These are phyloP conservation scores for Agelastica alni DNA, from an alignment of 2,888 invertebrate species.

Conservation along the genomic window DNA sequence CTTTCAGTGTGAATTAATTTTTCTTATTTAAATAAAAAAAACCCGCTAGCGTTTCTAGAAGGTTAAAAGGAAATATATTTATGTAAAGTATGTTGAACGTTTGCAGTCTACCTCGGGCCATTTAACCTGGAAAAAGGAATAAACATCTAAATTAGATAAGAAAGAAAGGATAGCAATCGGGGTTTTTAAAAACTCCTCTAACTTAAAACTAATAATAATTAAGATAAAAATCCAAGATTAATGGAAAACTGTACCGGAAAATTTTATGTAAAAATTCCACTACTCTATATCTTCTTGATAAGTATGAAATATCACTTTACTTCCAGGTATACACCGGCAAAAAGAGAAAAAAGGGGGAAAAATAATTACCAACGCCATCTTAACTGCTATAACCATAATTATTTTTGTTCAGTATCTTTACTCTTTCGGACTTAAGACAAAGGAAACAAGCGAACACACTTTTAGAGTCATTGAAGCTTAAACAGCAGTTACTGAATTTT, in stretches of 20 bases:
- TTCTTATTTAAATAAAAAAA: background rate
- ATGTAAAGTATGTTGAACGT: conserved; percentile 3
- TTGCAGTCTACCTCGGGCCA: conserved; percentile 22
- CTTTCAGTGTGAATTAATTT: background rate
- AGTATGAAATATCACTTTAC: conserved; percentile 56
- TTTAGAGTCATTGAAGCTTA: background rate
- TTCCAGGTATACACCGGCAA: conserved; percentile 50
- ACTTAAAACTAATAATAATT: conserved; percentile 58
- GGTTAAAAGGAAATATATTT: conserved; percentile 6
- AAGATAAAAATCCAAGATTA: conserved; percentile 57
- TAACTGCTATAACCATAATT: conserved; percentile 37
- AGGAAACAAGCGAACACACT: background rate
- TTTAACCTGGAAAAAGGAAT: conserved; percentile 21
- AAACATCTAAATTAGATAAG: conserved; percentile 45
- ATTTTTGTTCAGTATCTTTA: conserved; percentile 36
- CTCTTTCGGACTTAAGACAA: conserved; percentile 13
- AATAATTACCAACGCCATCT: conserved; percentile 51
- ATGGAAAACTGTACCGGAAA: conserved; percentile 58
- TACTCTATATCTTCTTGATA: conserved; percentile 57
- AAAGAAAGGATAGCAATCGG: conserved; percentile 37
- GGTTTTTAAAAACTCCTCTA: conserved; percentile 54
- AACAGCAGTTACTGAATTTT: background rate
- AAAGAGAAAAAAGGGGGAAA: conserved; percentile 47
- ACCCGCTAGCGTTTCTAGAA: background rate
- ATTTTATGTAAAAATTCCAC: conserved; percentile 59